Conservation (phyloP, 1,140 invertebrate genomes). For the Macrobrachium rosenbergii region DNA sequence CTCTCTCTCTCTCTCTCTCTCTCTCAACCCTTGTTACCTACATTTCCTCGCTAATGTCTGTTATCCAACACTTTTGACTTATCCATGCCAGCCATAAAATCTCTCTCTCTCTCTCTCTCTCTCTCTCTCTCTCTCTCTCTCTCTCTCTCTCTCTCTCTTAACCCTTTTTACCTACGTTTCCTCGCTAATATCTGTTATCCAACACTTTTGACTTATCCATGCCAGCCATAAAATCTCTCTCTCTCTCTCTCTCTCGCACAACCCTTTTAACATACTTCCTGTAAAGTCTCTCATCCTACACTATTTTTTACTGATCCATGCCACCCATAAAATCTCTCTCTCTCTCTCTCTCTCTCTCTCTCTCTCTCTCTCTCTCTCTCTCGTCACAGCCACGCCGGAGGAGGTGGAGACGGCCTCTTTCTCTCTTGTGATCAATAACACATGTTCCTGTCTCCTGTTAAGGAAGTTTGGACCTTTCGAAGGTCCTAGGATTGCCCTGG, state of each 20-base stretch:
- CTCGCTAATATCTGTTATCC: neutral
- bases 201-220: neutral
- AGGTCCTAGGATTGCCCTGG: too few relatives aligned
- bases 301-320: neutral
- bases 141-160: conserved; percentile 14
- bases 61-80: neutral
- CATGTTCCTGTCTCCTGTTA: too few relatives aligned
- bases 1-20: conserved; percentile 20
- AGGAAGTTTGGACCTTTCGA: too few relatives aligned
- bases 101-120: conserved; percentile 6
- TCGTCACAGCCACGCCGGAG: too few relatives aligned
- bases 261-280: too few relatives aligned
- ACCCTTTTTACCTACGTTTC: too few relatives aligned
- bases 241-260: neutral
- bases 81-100: neutral
- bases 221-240: neutral
- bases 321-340: neutral
- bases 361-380: neutral
- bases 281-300: neutral
- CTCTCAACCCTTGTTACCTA: too few relatives aligned
- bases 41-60: neutral
- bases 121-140: conserved; percentile 18
- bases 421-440: too few relatives aligned
- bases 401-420: too few relatives aligned
- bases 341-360: conserved; percentile 1